phyloP scores from a whole-genome alignment of 2,113 vertebrate genomes.

The Scopus umbretta region DNA sequence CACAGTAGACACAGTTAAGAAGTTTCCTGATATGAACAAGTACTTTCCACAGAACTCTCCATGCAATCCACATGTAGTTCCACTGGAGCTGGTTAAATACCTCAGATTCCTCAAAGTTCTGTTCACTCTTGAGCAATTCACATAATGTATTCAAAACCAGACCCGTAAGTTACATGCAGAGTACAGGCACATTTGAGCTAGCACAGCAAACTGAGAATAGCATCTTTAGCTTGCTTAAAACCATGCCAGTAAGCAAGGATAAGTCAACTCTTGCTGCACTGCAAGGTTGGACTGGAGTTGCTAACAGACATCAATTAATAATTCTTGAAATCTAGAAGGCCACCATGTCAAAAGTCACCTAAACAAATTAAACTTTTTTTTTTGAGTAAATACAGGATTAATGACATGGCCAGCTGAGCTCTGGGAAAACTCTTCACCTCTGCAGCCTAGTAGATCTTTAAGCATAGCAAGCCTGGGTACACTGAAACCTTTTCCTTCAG shows the following conservation, averaged over 20 bases:
- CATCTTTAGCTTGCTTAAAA: neutral
- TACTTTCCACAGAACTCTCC: neutral
- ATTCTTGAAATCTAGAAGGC: neutral
- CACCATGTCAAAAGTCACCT: neutral
- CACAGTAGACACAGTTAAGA: neutral
- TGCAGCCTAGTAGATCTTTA: neutral
- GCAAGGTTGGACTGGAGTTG: neutral
- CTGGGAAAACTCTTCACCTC: neutral
- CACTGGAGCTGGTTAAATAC: neutral
- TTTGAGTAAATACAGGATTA: neutral
- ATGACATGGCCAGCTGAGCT: neutral
- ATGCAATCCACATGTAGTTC: neutral
- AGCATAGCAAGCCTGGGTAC: neutral
- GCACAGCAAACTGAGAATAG: neutral
- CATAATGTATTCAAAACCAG: neutral
- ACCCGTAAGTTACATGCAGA: neutral
- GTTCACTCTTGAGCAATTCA: neutral
- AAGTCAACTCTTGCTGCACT: neutral
- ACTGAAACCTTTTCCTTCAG: neutral
- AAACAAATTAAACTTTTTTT: neutral
- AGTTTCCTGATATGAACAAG: neutral
- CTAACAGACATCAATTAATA: neutral
- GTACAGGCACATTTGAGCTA: neutral
- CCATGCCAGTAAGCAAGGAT: neutral
- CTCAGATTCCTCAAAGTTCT: neutral